Percentiles rank a stretch among this genome's conserved stretches.
These are phyloP conservation scores for Micrasema minimum DNA, from an alignment of 1,140 invertebrate species.

Conservation along the genomic window DNA sequence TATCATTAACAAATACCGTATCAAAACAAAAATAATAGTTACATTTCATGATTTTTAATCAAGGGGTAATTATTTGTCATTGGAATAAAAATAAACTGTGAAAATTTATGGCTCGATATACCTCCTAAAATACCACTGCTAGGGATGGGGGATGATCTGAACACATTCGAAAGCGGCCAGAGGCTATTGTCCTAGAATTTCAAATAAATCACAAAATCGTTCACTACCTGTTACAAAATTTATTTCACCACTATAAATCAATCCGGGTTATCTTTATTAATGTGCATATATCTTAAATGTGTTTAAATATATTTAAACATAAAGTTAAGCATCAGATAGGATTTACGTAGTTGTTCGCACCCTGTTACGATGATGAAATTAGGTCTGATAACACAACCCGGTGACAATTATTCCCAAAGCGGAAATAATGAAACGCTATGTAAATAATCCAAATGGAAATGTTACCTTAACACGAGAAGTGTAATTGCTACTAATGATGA, in stretches of 20 bases:
- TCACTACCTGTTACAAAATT: too few species aligned
- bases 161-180: too few species aligned
- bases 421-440: constrained; percentile 39
- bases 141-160: too few species aligned
- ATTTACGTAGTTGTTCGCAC: constrained; percentile 4
- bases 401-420: constrained; percentile 22
- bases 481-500: constrained; percentile 37
- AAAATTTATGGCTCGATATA: too few species aligned
- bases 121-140: too few species aligned
- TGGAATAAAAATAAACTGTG: too few species aligned
- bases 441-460: constrained; percentile 44
- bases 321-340: constrained; percentile 6
- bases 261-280: constrained; percentile 10
- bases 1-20: too few species aligned
- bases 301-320: constrained; percentile 18
- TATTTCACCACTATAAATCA: constrained; percentile 26
- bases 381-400: neutral
- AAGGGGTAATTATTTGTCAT: too few species aligned
- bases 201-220: too few species aligned
- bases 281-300: constrained; percentile 7
- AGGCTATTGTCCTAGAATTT: too few species aligned
- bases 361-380: neutral
- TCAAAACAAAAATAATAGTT: too few species aligned
- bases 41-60: too few species aligned
- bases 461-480: constrained; percentile 34